Evolutionary conservation across 2,797 vertebrate genomes (phyloP).

Genomic region (Girardinus metallicus): DNA sequence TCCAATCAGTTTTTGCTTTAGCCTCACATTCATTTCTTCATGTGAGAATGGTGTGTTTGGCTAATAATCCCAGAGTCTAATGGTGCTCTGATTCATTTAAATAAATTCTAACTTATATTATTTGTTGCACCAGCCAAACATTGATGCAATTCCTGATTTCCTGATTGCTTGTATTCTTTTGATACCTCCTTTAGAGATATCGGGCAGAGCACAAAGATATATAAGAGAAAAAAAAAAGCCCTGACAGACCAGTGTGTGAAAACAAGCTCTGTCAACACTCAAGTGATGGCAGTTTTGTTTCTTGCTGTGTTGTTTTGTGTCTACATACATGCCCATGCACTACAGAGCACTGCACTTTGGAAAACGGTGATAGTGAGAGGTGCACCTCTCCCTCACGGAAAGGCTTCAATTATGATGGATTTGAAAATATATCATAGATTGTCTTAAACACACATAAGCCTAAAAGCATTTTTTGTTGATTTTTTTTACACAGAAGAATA

Average conservation of each 20-base stretch:
- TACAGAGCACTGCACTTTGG: background rate
- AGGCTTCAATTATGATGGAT: background rate
- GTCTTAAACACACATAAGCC: background rate
- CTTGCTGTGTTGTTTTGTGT: background rate
- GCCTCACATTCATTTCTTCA: too few species aligned
- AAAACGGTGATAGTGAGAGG: background rate
- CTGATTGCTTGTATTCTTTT: too few species aligned
- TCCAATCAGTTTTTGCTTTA: too few species aligned
- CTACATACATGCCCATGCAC: background rate
- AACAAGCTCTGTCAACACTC: background rate
- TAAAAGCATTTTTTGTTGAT: background rate
- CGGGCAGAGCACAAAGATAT: too few species aligned
- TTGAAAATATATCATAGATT: background rate
- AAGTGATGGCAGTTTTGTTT: background rate
- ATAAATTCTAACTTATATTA: too few species aligned
- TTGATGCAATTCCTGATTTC: too few species aligned
- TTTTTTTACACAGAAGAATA: too few species aligned
- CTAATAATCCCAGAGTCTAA: too few species aligned
- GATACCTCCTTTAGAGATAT: too few species aligned
- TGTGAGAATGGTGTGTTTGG: too few species aligned
- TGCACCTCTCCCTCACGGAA: background rate
- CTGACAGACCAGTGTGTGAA: background rate
- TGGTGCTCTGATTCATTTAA: too few species aligned
- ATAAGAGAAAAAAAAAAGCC: background rate
- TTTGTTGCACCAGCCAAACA: too few species aligned